Evolutionary conservation across 2,888 invertebrate genomes (phyloP).

Genomic region (Acanthosepion lycidas): DNA sequence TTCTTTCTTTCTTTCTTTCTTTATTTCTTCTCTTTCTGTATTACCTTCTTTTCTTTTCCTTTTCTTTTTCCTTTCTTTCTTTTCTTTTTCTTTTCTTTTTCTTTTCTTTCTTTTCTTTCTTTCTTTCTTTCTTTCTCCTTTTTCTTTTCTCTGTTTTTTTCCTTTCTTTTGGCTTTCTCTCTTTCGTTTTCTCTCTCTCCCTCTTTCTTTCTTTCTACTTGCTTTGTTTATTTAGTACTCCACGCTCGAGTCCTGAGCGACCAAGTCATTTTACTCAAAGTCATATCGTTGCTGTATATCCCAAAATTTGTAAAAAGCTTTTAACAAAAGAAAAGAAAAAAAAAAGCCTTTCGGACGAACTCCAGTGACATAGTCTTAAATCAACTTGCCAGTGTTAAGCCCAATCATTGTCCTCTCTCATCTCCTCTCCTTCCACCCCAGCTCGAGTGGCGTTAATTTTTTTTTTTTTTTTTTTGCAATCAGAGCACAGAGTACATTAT

Average conservation of each 20-base stretch:
- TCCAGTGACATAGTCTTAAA: background rate
- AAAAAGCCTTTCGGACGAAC: background rate
- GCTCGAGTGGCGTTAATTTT: background rate
- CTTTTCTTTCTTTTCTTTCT: too few species aligned
- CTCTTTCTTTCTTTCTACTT: background rate
- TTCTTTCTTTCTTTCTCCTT: too few species aligned
- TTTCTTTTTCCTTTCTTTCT: background rate
- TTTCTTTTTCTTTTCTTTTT: background rate
- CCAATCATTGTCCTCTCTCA: background rate
- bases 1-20: too few species aligned
- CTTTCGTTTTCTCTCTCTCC: rapidly evolving
- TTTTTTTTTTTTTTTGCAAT: background rate
- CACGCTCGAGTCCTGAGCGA: background rate
- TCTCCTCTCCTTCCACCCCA: background rate
- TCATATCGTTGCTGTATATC: background rate
- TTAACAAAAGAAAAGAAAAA: background rate
- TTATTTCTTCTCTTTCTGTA: background rate
- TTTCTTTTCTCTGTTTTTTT: too few species aligned
- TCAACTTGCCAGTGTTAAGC: background rate
- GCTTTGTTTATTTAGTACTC: background rate
- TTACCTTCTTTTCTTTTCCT: background rate
- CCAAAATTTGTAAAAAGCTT: background rate
- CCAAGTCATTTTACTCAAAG: background rate
- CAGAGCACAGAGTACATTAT: background rate
- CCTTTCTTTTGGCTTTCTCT: background rate